Percentiles rank a stretch among this genome's conserved stretches.
Conservation (phyloP, 2,113 vertebrate species). For the Upupa epops region DNA sequence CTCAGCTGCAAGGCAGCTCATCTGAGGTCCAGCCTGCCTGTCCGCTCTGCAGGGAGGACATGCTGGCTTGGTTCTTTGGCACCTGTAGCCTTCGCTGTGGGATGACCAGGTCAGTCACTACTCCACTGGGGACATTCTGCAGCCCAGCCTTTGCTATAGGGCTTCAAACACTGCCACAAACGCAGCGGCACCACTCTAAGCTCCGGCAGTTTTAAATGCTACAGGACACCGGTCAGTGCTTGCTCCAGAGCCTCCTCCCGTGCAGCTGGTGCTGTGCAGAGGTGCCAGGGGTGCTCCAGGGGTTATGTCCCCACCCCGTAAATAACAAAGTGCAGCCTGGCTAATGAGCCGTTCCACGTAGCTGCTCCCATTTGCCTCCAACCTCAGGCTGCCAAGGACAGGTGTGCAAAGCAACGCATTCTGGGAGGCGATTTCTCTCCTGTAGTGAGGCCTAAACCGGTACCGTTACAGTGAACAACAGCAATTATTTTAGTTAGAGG, state of each 20-base stretch:
- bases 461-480: background rate
- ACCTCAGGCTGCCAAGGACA: background rate
- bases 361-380: background rate
- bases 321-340: background rate
- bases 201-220: background rate
- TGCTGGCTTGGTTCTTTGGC: background rate
- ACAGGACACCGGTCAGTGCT: background rate
- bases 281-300: background rate
- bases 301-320: background rate
- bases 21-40: background rate
- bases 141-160: background rate
- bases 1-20: background rate
- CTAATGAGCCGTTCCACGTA: background rate
- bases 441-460: background rate
- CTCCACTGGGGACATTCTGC: rapidly evolving
- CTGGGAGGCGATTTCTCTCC: background rate
- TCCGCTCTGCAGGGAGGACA: rapidly evolving
- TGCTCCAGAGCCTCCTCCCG: background rate
- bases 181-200: background rate
- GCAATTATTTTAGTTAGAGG: background rate
- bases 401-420: background rate
- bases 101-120: too few relatives aligned
- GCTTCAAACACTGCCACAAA: background rate
- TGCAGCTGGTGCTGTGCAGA: background rate
- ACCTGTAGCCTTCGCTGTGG: background rate